phyloP scores from a whole-genome alignment of 2,113 vertebrate species.

The Trematocara zebra region DNA sequence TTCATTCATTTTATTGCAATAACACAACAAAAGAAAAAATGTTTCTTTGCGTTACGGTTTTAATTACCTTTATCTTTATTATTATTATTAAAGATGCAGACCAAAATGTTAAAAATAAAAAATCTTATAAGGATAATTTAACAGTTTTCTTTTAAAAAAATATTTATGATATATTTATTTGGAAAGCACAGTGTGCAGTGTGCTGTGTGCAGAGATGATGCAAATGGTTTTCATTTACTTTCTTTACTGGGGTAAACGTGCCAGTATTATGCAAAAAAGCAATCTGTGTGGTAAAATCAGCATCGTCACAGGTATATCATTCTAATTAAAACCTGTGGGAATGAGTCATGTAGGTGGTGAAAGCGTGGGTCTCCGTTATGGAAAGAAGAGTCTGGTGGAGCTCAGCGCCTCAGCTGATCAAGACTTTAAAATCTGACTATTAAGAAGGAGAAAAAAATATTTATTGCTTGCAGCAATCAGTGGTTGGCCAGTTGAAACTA shows the following conservation, averaged over 20 bases:
- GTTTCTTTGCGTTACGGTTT: not conserved
- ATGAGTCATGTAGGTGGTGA: not conserved
- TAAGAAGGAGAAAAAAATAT: conserved; percentile 20
- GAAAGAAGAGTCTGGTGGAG: not conserved
- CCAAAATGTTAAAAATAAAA: not conserved
- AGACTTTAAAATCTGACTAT: conserved; percentile 19
- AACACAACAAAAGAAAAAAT: not conserved
- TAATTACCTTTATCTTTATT: not conserved
- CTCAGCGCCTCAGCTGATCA: not conserved
- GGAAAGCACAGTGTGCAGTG: not conserved
- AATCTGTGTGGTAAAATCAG: not conserved
- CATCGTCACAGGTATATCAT: not conserved
- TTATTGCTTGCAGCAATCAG: conserved; percentile 59
- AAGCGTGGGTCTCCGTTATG: not conserved
- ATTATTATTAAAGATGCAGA: not conserved
- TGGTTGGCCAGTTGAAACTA: conserved; percentile 69
- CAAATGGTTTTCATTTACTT: not conserved
- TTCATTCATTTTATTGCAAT: not conserved
- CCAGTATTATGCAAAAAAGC: not conserved
- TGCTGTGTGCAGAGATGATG: not conserved
- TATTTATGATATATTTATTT: not conserved
- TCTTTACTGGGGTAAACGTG: not conserved
- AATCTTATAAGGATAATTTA: not conserved
- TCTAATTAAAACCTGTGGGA: not conserved
- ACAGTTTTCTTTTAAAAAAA: not conserved